Base-by-base conservation (phyloP, 2,888 invertebrate species). In the Ceriagrion tenellum region DNA sequence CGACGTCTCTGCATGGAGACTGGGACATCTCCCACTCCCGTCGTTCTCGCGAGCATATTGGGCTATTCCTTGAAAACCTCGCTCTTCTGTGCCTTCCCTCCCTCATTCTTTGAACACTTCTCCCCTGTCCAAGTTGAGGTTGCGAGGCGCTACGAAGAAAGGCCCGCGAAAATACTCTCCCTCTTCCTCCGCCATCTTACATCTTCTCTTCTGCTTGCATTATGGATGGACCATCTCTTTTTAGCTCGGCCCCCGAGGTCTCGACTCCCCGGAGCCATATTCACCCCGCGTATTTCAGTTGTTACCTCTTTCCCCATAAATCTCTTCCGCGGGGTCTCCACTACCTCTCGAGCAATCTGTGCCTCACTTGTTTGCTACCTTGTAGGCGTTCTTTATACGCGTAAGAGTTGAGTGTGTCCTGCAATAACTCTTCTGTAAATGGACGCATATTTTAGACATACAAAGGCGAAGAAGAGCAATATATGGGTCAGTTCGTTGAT, bases 251-350 rank as follows among this genome's bases (percentile, higher is more conserved):
- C 59, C 59, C 30, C 81, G 35, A 81, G 81, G 81, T 81, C 81
- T 81, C 81, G 81, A 81, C 81, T 81, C 35, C 81, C 81, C 81
- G 81, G 81, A 81, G 81, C 81, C 81, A 81, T 81, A 81, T 81
- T 81, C 81, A 35, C 81, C 26, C 81, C n/a, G 18, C 81, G 81
- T 81, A 81, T 81, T 81, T 81, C 81, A 81, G 81, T 81, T 81
- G 81, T 35, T 81, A 81, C 81, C 30, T 81, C 81, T 81, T 81
- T 35, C 35, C 81, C n/a, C 69, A 81, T 81, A 81, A 81, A 81
- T 81, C 81, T 81, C 81, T 0, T 81, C 81, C 18, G 81, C 81
- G 81, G 81, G 18, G 30, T 35, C 35, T 81, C 81, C 81, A 13
- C 35, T 81, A 16, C 81, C 81, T 81, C 69, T 26, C 0, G 81